phyloP scores from a whole-genome alignment of 2,888 invertebrate genomes.

The Watsonalla cultraria region DNA sequence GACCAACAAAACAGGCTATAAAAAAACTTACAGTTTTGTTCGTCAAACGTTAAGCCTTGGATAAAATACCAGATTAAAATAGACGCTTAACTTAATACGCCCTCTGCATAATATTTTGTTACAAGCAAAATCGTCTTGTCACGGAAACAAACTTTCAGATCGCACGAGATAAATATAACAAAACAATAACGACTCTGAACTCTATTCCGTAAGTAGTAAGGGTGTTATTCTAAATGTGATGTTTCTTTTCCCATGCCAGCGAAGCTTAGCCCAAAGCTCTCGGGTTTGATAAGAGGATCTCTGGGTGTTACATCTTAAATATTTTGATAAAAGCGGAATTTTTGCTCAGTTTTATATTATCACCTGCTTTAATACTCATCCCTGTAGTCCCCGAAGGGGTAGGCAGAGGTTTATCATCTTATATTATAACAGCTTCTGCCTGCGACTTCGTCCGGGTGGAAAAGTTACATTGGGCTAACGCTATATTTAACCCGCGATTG shows the following conservation, averaged over 20 bases:
- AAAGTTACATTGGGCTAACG: too few relatives aligned
- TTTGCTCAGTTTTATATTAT: background rate
- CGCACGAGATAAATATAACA: constrained; percentile 15
- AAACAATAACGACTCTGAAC: background rate
- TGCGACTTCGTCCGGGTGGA: too few relatives aligned
- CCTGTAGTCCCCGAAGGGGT: too few relatives aligned
- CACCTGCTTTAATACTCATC: background rate
- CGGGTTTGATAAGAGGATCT: constrained; percentile 40
- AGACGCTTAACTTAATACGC: constrained; percentile 16
- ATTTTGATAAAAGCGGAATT: constrained; percentile 19
- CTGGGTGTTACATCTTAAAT: constrained; percentile 41
- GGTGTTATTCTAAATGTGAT: constrained; percentile 33
- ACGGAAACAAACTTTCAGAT: constrained; percentile 23
- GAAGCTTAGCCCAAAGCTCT: constrained; percentile 36
- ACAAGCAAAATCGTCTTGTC: constrained; percentile 29
- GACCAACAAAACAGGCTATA: too few relatives aligned
- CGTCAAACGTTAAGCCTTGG: constrained; percentile 4
- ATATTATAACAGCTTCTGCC: too few relatives aligned
- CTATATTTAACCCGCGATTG: too few relatives aligned
- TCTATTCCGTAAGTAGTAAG: background rate
- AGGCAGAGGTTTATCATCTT: too few relatives aligned
- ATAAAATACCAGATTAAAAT: constrained; percentile 16
- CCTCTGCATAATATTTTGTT: constrained; percentile 10
- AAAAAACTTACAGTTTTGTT: background rate
- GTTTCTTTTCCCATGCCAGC: constrained; percentile 39